phyloP scores from a whole-genome alignment of 2,113 vertebrate species.

The Proteles cristata region DNA sequence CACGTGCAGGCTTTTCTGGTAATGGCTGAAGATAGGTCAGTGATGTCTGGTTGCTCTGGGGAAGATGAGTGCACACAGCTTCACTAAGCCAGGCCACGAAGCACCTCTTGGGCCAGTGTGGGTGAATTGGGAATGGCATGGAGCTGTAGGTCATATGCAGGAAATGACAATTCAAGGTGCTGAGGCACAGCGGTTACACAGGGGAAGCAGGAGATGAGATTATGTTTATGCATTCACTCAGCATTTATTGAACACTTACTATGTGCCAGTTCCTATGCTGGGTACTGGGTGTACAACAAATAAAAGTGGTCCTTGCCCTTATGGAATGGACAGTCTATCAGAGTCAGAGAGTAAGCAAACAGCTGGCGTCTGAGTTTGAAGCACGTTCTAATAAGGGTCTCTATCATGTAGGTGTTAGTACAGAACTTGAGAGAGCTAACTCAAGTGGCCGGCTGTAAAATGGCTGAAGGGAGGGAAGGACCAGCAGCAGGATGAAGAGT shows the following conservation, averaged over 20 bases:
- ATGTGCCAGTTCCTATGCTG: neutral
- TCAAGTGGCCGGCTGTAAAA: neutral
- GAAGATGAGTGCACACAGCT: neutral
- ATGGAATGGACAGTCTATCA: neutral
- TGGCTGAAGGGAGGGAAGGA: neutral
- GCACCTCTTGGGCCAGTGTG: neutral
- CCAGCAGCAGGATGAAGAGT: neutral
- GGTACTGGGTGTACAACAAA: neutral
- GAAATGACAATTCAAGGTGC: constrained; percentile 32
- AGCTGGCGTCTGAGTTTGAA: neutral
- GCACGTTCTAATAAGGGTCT: neutral
- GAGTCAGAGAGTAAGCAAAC: neutral
- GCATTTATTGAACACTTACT: constrained; percentile 24
- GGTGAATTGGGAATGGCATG: neutral
- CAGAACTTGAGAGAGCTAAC: constrained; percentile 23
- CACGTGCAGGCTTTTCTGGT: neutral
- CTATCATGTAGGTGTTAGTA: neutral
- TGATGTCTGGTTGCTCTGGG: neutral
- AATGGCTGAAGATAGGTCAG: constrained; percentile 20
- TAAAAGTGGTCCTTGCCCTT: neutral
- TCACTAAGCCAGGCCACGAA: neutral
- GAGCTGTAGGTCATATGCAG: neutral
- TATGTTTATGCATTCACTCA: neutral
- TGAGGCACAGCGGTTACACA: neutral
- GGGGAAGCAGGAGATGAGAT: neutral